These are phyloP conservation scores for Drosophila kikkawai DNA, from an alignment of 1,140 invertebrate species.

Conservation along the genomic window DNA sequence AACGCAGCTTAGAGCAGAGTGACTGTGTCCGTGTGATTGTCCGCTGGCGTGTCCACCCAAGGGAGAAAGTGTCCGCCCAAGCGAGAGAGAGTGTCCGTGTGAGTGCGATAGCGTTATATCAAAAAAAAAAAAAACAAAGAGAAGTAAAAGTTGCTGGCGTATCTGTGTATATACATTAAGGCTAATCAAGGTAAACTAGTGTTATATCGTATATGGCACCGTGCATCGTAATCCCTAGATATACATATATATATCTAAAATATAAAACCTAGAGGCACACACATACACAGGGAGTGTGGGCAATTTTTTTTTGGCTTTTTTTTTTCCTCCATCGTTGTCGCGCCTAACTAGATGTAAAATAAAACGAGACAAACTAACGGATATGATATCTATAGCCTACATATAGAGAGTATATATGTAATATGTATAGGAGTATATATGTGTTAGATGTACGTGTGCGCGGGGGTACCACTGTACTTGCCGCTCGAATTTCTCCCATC, in stretches of 20 bases:
- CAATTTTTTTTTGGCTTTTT: conserved; percentile 40
- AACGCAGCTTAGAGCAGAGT: conserved; percentile 39
- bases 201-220: conserved; percentile 59
- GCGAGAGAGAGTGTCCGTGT: conserved; percentile 16
- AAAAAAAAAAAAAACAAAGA: not conserved
- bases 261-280: conserved; percentile 15
- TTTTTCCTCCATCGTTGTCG: conserved; percentile 58
- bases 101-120: conserved; percentile 50
- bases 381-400: conserved; percentile 18
- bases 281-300: conserved; percentile 14
- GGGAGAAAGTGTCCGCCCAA: not conserved
- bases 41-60: not conserved
- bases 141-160: conserved; percentile 19
- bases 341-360: conserved; percentile 62
- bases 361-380: conserved; percentile 53
- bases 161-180: conserved; percentile 62
- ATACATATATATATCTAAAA: conserved; percentile 14
- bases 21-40: conserved; percentile 30
- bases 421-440: conserved; percentile 48
- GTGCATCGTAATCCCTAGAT: conserved; percentile 47
- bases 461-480: conserved; percentile 52
- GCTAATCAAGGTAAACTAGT: conserved; percentile 63
- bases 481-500: conserved; percentile 38
- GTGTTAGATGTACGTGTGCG: conserved; percentile 37
- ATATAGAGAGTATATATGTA: conserved; percentile 33